Conservation (phyloP, 1,140 invertebrate species). For the Matsumurasca onukii region DNA sequence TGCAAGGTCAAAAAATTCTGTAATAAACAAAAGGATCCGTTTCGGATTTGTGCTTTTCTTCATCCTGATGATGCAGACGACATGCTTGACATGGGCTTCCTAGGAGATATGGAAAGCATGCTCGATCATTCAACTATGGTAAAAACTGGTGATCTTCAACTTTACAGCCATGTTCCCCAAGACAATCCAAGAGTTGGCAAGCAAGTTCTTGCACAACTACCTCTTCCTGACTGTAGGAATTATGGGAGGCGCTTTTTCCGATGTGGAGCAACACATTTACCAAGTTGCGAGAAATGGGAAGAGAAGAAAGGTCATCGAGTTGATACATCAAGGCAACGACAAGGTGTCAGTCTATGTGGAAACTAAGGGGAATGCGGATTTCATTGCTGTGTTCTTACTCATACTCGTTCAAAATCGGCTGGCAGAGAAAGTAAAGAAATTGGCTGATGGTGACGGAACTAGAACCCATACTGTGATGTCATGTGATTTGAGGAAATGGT, state of each 20-base stretch:
- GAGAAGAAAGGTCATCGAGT: slow-evolving; percentile 72
- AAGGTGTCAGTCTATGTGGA: slow-evolving; percentile 88
- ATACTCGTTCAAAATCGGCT: no score
- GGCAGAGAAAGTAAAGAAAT: no score
- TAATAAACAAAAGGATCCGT: no score
- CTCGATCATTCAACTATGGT: slow-evolving; percentile 76
- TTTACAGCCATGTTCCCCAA: slow-evolving; percentile 99
- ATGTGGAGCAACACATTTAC: slow-evolving; percentile 83
- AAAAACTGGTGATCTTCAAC: slow-evolving; percentile 84
- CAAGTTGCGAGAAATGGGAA: slow-evolving; percentile 59
- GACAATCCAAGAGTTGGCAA: slow-evolving; percentile 94
- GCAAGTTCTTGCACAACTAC: slow-evolving; percentile 97
- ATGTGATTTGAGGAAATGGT: no score
- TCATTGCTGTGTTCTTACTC: slow-evolving; percentile 73
- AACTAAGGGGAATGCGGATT: slow-evolving; percentile 88
- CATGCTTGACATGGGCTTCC: slow-evolving; percentile 95
- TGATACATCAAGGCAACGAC: slow-evolving; percentile 61
- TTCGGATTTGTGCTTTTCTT: no score
- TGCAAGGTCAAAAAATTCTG: no score
- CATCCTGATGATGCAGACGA: slow-evolving; percentile 97
- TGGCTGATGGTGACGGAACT: no score
- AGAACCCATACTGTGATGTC: no score
- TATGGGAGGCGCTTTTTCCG: slow-evolving; percentile 89
- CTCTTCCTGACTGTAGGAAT: slow-evolving; percentile 98
- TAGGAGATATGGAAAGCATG: slow-evolving; percentile 71